Evolutionary conservation across 2,797 vertebrate genomes (phyloP), one percentile per base, ranked within the genome.

Genomic region (Paedocypris micromegethes): DNA sequence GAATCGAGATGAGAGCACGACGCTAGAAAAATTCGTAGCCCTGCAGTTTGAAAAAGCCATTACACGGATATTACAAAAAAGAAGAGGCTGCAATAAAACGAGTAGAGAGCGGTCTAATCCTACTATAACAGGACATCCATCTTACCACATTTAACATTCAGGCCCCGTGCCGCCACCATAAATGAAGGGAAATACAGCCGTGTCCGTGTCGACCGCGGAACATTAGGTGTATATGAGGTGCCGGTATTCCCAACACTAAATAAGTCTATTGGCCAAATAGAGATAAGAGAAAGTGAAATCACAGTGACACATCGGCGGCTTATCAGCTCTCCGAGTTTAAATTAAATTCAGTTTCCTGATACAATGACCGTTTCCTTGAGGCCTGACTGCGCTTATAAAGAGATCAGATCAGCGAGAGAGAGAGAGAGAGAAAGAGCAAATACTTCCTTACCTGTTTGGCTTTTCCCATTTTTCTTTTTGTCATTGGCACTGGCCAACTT

Each of bases 341-440:
- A 70, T 73, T 64, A 52, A 68, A 68, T 68, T 72, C 69, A 44
- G 72, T 38, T 57, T 73, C 56, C 58, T 64, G 43, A 66, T 64
- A 55, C 65, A 72, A 69, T 39, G 68, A 69, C 68, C 37, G 49
- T 59, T 73, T 75, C 73, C 54, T 64, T 74, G 66, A 74, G 72
- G 62, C 45, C 67, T 74, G 72, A 64, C 51, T 59, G 55, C 56
- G 61, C 66, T 65, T 70, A 59, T 65, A 74, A 65, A 53, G 39
- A 70, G 66, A 76, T 53, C 66, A 71, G 58, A 62, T 58, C 58
- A 44, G 8, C 2, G 44, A 46, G 5, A 37, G 49, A 37, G 58
- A 56, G 58, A 38, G 51, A 68, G 47, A 6, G 6, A 51, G 40
- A 45, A 52, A n/a, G 55, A 63, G 48, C 39, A 41, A 43, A 50